Evolutionary conservation across 2,888 invertebrate genomes (phyloP), one percentile per base, ranked within the genome.

Genomic region (Gandaritis pyraliata): DNA sequence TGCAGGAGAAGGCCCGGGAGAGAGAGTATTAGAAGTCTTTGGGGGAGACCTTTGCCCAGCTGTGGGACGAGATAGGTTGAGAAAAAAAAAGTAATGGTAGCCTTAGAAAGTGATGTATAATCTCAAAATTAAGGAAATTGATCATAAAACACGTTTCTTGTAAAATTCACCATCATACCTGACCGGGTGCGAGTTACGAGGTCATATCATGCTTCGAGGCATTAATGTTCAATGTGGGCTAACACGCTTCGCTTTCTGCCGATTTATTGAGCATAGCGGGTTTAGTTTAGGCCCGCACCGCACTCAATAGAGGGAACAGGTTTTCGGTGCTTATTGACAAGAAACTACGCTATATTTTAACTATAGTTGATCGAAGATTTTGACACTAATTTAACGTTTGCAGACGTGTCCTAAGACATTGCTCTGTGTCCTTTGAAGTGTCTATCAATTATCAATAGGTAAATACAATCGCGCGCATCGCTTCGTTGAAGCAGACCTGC

Each of bases 211-310:
- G 67, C 58, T 59, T 33, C 57, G 59, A 54, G 65, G 65, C 69
- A 67, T 67, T 67, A 66, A 57, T 60, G 47, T 33, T 41, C 59
- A 57, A 70, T 70, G 70, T 68, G 65, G 70, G 65, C 62, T 66
- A 65, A 50, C 63, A 65, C 51, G 62, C 62, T 65, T 63, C 69
- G 69, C 69, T 71, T 66, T 71, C 69, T 70, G 68, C 49, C 59
- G 59, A 60, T 67, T 64, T 66, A 68, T 61, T 68, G 65, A 63
- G 58, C 68, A 64, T 64, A 62, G 60, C 65, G 56, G 56, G 46
- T 23, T n/a, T n/a, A n/a, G n/a, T n/a, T n/a, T 43, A 29, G 38
- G 55, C n/a, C 13, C 30, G 33, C 41, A 49, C n/a, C n/a, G n/a
- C n/a, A n/a, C n/a, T n/a, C 43, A 15, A 47, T 15, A 15, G 4